A percentile compares a stretch with the other conserved stretches of the same genome.
phyloP scores from a whole-genome alignment of 1,140 invertebrate genomes.

The Aphaenogaster floridana region DNA sequence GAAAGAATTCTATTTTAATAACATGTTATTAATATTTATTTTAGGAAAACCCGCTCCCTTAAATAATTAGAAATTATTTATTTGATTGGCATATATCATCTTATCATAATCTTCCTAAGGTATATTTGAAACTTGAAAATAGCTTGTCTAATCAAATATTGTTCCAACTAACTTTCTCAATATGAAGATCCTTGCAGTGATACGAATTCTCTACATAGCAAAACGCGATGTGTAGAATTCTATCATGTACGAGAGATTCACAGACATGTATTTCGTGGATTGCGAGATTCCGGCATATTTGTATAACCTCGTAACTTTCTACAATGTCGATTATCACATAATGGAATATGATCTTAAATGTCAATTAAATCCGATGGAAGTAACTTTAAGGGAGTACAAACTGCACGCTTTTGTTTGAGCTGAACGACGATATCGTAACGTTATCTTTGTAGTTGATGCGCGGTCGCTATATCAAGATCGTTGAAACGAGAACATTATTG shows the following conservation, averaged over 20 bases:
- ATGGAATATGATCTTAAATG: conserved; percentile 14
- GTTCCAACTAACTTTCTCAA: neutral
- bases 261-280: neutral
- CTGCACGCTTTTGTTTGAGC: neutral
- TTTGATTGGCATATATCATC: neutral
- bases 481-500: neutral
- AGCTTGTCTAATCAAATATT: conserved; percentile 19
- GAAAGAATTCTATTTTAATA: neutral
- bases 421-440: neutral
- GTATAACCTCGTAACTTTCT: neutral
- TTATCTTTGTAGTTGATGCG: conserved; percentile 2
- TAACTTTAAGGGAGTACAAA: neutral
- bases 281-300: neutral
- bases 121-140: neutral
- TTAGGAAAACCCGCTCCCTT: too few species aligned
- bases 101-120: neutral
- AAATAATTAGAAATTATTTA: neutral
- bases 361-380: conserved; percentile 14
- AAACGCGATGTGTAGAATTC: neutral
- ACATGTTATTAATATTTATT: neutral
- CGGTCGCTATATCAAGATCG: too few species aligned
- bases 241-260: neutral
- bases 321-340: neutral
- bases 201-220: neutral
- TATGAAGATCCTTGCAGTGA: neutral